A percentile compares a stretch with the other conserved stretches of the same genome.
Evolutionary conservation across 2,888 invertebrate species (phyloP).

Genomic region (Mylabris sibirica): DNA sequence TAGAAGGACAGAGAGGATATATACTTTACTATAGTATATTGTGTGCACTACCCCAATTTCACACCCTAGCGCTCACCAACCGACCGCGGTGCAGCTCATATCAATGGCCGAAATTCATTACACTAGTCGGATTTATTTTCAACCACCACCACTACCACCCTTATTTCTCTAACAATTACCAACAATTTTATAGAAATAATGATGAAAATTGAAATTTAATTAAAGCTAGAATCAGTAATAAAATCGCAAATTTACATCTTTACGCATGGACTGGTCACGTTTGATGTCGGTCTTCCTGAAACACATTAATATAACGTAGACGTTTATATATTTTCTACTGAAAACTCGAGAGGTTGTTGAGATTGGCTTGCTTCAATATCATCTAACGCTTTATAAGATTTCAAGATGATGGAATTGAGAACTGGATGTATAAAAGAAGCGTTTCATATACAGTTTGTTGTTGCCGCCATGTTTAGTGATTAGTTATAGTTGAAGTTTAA

Average conservation of each 20-base stretch:
- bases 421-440: conserved; percentile 22
- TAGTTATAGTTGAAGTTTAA: conserved; percentile 20
- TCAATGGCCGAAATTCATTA: conserved; percentile 59
- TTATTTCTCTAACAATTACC: neutral
- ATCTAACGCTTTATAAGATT: conserved; percentile 23
- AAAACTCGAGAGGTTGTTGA: conserved; percentile 23
- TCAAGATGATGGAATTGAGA: neutral
- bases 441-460: neutral
- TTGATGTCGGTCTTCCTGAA: conserved; percentile 29
- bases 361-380: conserved; percentile 30
- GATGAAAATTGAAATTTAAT: neutral
- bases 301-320: conserved; percentile 32
- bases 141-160: conserved; percentile 12
- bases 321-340: conserved; percentile 30
- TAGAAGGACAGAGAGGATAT: conserved; percentile 41
- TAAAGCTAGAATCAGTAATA: conserved; percentile 18
- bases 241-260: conserved; percentile 30
- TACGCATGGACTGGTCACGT: conserved; percentile 31
- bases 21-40: conserved; percentile 51
- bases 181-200: neutral
- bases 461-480: neutral
- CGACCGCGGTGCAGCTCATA: conserved; percentile 56
- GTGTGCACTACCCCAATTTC: conserved; percentile 59
- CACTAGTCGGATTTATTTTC: conserved; percentile 39
- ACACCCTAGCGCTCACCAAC: conserved; percentile 54